phyloP scores from a whole-genome alignment of 2,113 vertebrate species.

The Halcyon malimbica region DNA sequence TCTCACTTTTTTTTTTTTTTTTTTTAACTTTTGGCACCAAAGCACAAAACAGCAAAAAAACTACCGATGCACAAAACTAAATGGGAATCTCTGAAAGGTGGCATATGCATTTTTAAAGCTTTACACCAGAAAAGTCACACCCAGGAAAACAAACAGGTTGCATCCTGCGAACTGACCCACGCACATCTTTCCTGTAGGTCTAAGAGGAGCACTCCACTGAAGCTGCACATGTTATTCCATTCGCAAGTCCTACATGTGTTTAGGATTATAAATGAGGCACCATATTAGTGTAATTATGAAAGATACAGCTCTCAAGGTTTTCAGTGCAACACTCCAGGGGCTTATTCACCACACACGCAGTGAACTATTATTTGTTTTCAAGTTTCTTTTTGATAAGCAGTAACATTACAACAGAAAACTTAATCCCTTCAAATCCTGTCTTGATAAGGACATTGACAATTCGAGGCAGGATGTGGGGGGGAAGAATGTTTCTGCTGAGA shows the following conservation, averaged over 20 bases:
- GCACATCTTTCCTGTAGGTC: neutral
- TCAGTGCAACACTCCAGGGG: neutral
- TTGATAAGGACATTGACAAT: neutral
- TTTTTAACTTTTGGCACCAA: neutral
- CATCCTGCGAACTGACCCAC: neutral
- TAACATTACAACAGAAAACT: neutral
- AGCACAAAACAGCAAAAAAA: neutral
- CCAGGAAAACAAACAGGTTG: neutral
- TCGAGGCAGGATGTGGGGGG: too few species aligned
- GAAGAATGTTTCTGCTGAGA: neutral
- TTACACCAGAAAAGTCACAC: neutral
- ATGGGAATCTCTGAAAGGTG: neutral
- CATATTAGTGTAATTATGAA: neutral
- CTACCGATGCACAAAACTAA: neutral
- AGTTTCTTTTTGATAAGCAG: neutral
- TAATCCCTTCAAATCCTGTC: neutral
- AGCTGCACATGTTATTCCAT: neutral
- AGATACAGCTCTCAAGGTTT: neutral
- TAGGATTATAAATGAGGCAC: neutral
- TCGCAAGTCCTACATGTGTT: rapidly evolving
- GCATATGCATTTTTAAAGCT: neutral
- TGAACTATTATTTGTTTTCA: neutral
- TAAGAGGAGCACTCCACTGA: neutral
- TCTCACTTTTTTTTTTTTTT: neutral
- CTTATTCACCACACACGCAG: neutral